These are phyloP conservation scores for Perizoma affinitatum DNA, from an alignment of 2,888 invertebrate genomes.

Conservation along the genomic window DNA sequence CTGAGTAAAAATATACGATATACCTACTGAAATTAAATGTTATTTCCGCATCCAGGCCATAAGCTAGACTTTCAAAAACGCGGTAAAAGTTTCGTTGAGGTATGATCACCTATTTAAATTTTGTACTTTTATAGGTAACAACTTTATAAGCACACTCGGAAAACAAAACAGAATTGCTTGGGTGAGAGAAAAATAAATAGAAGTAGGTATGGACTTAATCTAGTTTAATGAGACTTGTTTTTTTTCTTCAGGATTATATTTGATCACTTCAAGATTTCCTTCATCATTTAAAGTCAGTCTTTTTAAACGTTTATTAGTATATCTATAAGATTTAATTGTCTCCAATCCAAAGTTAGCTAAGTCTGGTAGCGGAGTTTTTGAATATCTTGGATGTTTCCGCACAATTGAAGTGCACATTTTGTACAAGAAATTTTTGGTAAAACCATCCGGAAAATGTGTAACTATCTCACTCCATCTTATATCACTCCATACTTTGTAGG, in stretches of 20 bases:
- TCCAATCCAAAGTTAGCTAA: constrained; percentile 49
- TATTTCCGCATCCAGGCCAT: too few species aligned
- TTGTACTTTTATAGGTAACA: too few species aligned
- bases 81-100: too few species aligned
- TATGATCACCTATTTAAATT: too few species aligned
- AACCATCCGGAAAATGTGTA: constrained; percentile 62
- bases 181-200: too few species aligned
- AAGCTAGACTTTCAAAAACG: too few species aligned
- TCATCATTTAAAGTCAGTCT: constrained; percentile 55
- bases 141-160: too few species aligned
- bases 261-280: constrained; percentile 48
- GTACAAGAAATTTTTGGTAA: constrained; percentile 61
- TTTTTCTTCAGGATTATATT: constrained; percentile 28
- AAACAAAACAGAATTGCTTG: too few species aligned
- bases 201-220: too few species aligned
- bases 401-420: constrained; percentile 39
- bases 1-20: too few species aligned
- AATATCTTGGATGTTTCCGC: constrained; percentile 40
- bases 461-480: constrained; percentile 68
- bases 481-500: constrained; percentile 67
- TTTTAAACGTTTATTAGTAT: constrained; percentile 54
- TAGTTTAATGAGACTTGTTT: too few species aligned
- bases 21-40: too few species aligned
- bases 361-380: constrained; percentile 50
- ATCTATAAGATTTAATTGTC: constrained; percentile 31